Percentiles rank a stretch among this genome's conserved stretches.
These are phyloP conservation scores for Coenobita brevimanus DNA, from an alignment of 1,140 invertebrate genomes.

Conservation along the genomic window DNA sequence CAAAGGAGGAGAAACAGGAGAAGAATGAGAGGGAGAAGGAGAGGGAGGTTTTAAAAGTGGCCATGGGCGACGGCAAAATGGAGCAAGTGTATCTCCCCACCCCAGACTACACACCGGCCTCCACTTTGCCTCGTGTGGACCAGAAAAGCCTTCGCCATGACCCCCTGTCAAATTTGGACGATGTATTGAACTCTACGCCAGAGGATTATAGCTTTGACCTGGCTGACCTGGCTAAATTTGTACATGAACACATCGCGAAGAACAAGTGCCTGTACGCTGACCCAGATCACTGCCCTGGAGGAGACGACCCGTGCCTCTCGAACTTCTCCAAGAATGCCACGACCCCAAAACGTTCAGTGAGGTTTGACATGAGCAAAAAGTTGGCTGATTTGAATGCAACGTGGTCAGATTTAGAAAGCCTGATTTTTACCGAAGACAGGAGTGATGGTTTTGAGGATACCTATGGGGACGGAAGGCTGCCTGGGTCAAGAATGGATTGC, in stretches of 20 bases:
- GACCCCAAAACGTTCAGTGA: constrained; percentile 43
- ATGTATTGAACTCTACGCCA: not conserved
- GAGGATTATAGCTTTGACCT: constrained; percentile 60
- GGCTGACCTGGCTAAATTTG: constrained; percentile 56
- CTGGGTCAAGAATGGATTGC: constrained; percentile 70
- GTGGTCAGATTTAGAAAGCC: constrained; percentile 72
- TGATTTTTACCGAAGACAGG: constrained; percentile 71
- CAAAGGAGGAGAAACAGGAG: constrained; percentile 35
- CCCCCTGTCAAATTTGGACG: not conserved
- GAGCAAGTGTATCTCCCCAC: constrained; percentile 66
- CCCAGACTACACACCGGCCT: constrained; percentile 68
- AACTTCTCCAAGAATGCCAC: not conserved
- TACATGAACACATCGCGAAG: constrained; percentile 49
- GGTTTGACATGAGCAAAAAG: constrained; percentile 59
- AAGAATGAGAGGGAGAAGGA: constrained; percentile 36
- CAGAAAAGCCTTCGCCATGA: not conserved
- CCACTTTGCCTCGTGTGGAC: constrained; percentile 49
- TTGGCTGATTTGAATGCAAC: constrained; percentile 58
- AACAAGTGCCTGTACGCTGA: constrained; percentile 40
- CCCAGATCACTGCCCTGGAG: constrained; percentile 16
- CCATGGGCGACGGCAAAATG: constrained; percentile 33
- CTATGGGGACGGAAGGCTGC: constrained; percentile 26
- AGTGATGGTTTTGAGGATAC: constrained; percentile 26
- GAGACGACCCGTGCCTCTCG: not conserved
- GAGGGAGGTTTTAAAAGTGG: constrained; percentile 45